phyloP scores from a whole-genome alignment of 2,888 invertebrate species.

The Leptinotarsa tumamoca region DNA sequence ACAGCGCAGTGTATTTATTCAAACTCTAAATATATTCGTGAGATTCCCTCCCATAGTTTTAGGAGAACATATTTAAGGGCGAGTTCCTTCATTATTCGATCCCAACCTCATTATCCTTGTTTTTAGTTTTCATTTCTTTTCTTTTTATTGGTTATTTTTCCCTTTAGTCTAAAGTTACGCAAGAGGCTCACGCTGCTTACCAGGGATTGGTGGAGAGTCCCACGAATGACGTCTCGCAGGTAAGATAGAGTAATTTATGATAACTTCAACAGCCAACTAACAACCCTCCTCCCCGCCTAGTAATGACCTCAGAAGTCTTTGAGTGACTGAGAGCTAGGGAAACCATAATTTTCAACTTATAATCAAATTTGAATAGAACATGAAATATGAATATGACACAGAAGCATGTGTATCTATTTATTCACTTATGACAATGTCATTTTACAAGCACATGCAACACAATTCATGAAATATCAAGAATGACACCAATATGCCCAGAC shows the following conservation, averaged over 20 bases:
- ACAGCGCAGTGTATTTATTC: conserved; percentile 51
- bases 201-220: conserved; percentile 86
- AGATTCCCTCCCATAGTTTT: conserved; percentile 46
- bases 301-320: too few species aligned
- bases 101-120: conserved; percentile 39
- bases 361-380: too few species aligned
- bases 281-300: too few species aligned
- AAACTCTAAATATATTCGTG: conserved; percentile 42
- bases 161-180: conserved; percentile 82
- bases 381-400: too few species aligned
- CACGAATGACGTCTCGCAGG: conserved; percentile 62
- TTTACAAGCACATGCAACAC: too few species aligned
- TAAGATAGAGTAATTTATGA: conserved; percentile 47
- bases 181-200: conserved; percentile 93
- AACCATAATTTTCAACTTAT: too few species aligned
- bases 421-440: too few species aligned
- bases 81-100: conserved; percentile 30
- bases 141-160: conserved; percentile 60
- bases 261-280: background rate
- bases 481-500: too few species aligned
- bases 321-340: too few species aligned
- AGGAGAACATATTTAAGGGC: conserved; percentile 18
- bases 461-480: too few species aligned
- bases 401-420: too few species aligned
- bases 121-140: conserved; percentile 52